Evolutionary conservation across 2,888 invertebrate species (phyloP).

Genomic region (Chalcis sispes): DNA sequence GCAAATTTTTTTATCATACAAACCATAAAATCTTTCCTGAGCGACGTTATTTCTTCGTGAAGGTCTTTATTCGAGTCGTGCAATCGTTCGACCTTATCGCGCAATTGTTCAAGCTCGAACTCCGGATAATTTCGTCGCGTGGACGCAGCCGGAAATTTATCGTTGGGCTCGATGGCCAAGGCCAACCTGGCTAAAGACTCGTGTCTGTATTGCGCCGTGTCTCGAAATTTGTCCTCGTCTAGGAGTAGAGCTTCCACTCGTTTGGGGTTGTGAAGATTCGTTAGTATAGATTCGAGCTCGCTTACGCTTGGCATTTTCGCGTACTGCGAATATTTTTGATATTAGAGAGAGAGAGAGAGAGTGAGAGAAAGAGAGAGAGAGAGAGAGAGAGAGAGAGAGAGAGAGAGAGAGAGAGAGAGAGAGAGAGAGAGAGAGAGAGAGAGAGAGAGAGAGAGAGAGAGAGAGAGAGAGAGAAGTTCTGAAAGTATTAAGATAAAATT

Average conservation of each 20-base stretch:
- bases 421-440: no score
- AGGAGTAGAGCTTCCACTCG: constrained; percentile 46
- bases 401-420: no score
- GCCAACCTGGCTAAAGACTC: constrained; percentile 68
- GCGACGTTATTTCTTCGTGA: constrained; percentile 64
- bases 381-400: no score
- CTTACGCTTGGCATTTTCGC: constrained; percentile 56
- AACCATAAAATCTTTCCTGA: constrained; percentile 69
- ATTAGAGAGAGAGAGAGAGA: no score
- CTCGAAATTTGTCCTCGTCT: constrained; percentile 63
- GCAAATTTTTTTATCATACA: no score
- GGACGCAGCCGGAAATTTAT: constrained; percentile 1
- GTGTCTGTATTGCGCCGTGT: constrained; percentile 62
- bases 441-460: no score
- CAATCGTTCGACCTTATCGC: constrained; percentile 66
- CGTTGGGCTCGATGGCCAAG: constrained; percentile 67
- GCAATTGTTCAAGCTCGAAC: constrained; percentile 62
- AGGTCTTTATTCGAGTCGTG: constrained; percentile 66
- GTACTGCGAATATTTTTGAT: constrained; percentile 9
- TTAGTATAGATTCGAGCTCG: constrained; percentile 64
- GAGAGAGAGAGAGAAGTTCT: no score
- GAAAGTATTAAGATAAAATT: no score
- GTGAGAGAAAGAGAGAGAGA: no score
- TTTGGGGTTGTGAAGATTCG: constrained; percentile 61
- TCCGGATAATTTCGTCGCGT: no score